Evolutionary conservation across 2,888 invertebrate species (phyloP), one percentile per base, ranked within the genome.

Genomic region (Caenorhabditis becei): DNA sequence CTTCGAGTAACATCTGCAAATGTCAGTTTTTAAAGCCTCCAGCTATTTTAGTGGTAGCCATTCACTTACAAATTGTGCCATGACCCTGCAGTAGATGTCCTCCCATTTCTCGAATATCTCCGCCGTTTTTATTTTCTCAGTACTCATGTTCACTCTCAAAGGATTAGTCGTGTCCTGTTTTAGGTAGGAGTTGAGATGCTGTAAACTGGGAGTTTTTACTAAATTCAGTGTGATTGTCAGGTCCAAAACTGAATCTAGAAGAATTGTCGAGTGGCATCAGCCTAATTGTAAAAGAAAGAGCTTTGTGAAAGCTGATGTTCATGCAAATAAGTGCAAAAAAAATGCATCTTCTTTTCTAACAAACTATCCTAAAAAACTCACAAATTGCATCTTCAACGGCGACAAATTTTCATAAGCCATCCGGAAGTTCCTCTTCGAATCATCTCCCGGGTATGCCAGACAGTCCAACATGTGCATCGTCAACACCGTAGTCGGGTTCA

Each of bases 381-480:
- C 53, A 32, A 26, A 56, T n/a, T 26, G 28, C 32, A 56, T 8
- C 1, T n/a, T n/a, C 32, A 56, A 56, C 2, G 54, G 54, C 11
- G 11, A 26, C 4, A 2, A 14, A 14, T 32, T 56, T n/a, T 32
- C n/a, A 16, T 56, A 56, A 16, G 32, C 54, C 3, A 11, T 23
- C 11, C n/a, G 10, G 32, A 56, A 56, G 2, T 28, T 56, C 2
- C 16, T 10, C 32, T 32, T 32, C 10, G 32, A 4, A 10, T 32
- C 32, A 32, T 32, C 32, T 32, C 32, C 32, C 4, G 58, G 58
- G 20, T 4, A n/a, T 14, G 28, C 32, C 58, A 58, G 35, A 14
- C 58, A 58, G 23, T 58, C 58, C 32, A 32, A 2, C 58, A 58
- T 58, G n/a, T 32, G 35, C n/a, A 4, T 58, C 7, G 28, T 58